Conservation (phyloP, 2,888 invertebrate genomes). For the Aromia moschata region DNA sequence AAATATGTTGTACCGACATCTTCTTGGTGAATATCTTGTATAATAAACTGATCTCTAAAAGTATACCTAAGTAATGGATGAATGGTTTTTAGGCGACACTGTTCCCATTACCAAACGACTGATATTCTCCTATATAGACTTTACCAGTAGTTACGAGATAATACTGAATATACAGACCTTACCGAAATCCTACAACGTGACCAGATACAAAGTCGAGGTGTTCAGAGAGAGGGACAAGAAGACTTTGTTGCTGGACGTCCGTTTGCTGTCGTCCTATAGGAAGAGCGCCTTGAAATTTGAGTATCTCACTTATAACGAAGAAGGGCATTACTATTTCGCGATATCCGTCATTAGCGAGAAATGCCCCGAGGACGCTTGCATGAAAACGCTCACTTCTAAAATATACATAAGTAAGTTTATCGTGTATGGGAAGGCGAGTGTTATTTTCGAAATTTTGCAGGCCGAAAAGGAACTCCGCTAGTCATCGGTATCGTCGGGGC, state of each 20-base stretch:
- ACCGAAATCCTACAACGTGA: slow-evolving; percentile 37
- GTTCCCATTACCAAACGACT: slow-evolving; percentile 30
- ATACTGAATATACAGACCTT: slow-evolving; percentile 43
- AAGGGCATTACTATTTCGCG: slow-evolving; percentile 47
- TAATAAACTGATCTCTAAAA: no score
- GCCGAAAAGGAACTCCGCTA: slow-evolving; percentile 46
- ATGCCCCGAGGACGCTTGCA: slow-evolving; percentile 44
- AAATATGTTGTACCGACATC: no score
- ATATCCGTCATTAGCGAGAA: slow-evolving; percentile 40
- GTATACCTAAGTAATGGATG: no score
- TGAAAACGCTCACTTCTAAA: slow-evolving; percentile 43
- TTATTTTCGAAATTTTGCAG: slow-evolving; percentile 33
- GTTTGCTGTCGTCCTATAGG: slow-evolving; percentile 30
- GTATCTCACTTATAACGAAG: slow-evolving; percentile 47
- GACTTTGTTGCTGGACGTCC: slow-evolving; percentile 40
- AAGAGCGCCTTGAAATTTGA: slow-evolving; percentile 31
- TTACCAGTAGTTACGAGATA: slow-evolving; percentile 41
- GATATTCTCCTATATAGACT: slow-evolving; percentile 46
- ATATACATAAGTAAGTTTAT: not conserved
- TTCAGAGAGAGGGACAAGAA: slow-evolving; percentile 40
- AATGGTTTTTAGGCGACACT: slow-evolving; percentile 29
- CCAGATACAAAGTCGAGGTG: slow-evolving; percentile 46
- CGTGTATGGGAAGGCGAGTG: no score
- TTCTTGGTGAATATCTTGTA: no score
- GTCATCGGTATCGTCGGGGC: slow-evolving; percentile 53